Percentiles rank a stretch among this genome's conserved stretches.
Conservation (phyloP, 2,113 vertebrate genomes). For the Muntiacus reevesi region DNA sequence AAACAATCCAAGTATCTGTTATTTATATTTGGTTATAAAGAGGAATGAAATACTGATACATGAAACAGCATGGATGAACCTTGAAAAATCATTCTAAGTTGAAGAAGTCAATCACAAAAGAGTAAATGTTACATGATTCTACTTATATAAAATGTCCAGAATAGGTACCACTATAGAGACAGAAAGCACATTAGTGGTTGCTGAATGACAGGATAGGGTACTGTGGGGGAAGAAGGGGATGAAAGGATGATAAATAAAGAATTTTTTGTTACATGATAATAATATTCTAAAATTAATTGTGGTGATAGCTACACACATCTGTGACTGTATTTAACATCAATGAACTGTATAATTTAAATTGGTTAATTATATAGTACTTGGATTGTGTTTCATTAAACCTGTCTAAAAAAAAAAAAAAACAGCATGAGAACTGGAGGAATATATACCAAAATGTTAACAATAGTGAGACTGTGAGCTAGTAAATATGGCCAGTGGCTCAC, state of each 20-base stretch:
- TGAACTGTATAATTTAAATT: not conserved
- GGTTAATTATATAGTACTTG: not conserved
- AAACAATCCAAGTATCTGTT: not conserved
- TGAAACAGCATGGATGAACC: not conserved
- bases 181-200: not conserved
- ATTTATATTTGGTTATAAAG: not conserved
- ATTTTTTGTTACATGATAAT: not conserved
- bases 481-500: not conserved
- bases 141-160: not conserved
- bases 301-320: not conserved
- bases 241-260: not conserved
- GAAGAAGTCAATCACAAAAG: not conserved
- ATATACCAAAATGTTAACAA: not conserved
- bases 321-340: not conserved
- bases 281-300: not conserved
- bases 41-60: not conserved
- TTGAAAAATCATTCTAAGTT: not conserved
- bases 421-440: not conserved
- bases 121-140: not conserved
- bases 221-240: not conserved
- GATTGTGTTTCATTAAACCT: not conserved
- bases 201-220: not conserved
- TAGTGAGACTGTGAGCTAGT: not conserved
- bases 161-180: not conserved
- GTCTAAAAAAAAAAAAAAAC: not conserved